phyloP scores from a whole-genome alignment of 2,888 invertebrate species.

The Drosophila macrospina region DNA sequence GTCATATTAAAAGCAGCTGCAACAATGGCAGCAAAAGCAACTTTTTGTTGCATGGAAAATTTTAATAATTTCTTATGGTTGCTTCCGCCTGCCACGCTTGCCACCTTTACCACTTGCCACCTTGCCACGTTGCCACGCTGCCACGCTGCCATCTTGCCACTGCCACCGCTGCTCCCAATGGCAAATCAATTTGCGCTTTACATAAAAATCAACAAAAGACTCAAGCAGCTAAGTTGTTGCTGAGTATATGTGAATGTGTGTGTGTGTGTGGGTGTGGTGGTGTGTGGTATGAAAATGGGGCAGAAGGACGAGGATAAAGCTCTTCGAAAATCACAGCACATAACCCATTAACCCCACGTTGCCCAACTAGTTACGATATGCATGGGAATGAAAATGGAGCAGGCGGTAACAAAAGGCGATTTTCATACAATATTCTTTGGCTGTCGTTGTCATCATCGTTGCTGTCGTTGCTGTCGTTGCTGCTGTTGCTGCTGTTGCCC shows the following conservation, averaged over 20 bases:
- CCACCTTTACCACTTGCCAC: conserved; percentile 6
- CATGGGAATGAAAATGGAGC: conserved; percentile 25
- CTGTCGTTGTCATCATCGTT: conserved; percentile 22
- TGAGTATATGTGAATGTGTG: conserved; percentile 1
- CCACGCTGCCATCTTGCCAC: conserved; percentile 19
- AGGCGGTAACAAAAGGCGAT: conserved; percentile 57
- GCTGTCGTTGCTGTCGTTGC: conserved; percentile 12
- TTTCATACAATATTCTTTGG: conserved; percentile 68
- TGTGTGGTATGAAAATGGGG: too few species aligned
- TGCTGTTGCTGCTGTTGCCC: not conserved
- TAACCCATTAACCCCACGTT: conserved; percentile 73
- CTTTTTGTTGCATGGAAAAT: conserved; percentile 36
- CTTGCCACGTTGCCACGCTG: conserved; percentile 32
- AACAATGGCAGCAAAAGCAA: not conserved
- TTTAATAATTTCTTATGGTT: conserved; percentile 51
- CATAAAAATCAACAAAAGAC: conserved; percentile 73
- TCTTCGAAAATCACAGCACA: conserved; percentile 74
- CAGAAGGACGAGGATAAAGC: conserved; percentile 9
- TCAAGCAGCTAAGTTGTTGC: conserved; percentile 18
- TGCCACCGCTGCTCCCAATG: conserved; percentile 54
- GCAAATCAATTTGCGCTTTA: conserved; percentile 76
- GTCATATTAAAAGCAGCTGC: not conserved
- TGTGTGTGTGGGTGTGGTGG: not conserved
- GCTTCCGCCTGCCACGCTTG: conserved; percentile 12
- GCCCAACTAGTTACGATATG: conserved; percentile 56